Conservation (phyloP, 2,797 vertebrate species). For the Bufotes viridis region DNA sequence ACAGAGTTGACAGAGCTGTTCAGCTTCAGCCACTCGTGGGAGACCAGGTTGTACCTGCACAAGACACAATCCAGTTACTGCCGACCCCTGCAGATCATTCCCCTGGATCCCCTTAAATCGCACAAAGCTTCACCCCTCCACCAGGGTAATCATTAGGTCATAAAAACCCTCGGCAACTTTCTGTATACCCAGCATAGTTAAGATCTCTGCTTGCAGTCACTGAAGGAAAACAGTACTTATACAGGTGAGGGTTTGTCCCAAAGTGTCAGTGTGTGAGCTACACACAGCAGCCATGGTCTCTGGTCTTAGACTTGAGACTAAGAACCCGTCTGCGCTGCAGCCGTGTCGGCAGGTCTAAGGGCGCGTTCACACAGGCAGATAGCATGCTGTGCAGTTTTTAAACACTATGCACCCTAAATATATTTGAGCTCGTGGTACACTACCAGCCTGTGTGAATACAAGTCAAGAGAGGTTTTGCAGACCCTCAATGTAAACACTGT, state of each 20-base stretch:
- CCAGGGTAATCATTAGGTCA: too few species aligned
- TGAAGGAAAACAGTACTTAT: background rate
- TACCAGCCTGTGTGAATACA: background rate
- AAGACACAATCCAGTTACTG: slow-evolving; percentile 52
- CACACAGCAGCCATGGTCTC: background rate
- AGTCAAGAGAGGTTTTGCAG: background rate
- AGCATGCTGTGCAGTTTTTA: too few species aligned
- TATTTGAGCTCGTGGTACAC: too few species aligned
- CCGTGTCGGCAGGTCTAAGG: too few species aligned
- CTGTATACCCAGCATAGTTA: background rate
- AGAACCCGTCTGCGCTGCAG: too few species aligned
- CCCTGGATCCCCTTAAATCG: background rate
- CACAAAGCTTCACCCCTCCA: too few species aligned
- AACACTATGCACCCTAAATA: too few species aligned
- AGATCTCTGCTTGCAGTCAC: background rate
- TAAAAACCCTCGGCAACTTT: background rate
- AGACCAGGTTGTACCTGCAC: slow-evolving; percentile 85
- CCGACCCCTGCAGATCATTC: background rate
- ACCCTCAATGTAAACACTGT: background rate
- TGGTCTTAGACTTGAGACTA: too few species aligned
- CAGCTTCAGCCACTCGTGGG: slow-evolving; percentile 84
- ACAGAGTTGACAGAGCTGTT: slow-evolving; percentile 83
- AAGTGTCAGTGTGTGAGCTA: background rate
- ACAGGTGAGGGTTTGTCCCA: background rate
- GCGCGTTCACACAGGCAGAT: too few species aligned